Evolutionary conservation across 1,140 invertebrate species (phyloP), one percentile per base, ranked within the genome.

Genomic region (Drosophila watanabei): DNA sequence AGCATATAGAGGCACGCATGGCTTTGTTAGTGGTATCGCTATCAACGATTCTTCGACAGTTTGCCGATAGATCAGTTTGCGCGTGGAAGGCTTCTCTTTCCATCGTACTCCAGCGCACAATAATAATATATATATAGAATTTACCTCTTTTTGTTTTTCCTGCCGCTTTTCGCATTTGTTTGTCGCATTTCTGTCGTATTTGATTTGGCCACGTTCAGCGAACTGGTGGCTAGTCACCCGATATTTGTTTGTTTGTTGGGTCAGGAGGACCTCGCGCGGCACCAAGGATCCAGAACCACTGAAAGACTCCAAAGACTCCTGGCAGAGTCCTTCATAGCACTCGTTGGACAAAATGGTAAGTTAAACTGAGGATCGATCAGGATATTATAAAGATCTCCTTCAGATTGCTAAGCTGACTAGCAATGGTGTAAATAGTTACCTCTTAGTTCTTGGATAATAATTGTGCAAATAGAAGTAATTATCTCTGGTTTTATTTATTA

Each of bases 11-110:
- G 14, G 24, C 8, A 24, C 54, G 54, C 54, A 57, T 24, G 63
- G 49, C 70, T 83, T 79, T 79, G 66, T 72, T 60, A 68, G 77
- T 81, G 77, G 59, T 85, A 85, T 72, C 82, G 85, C 78, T 85
- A 88, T 88, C 85, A 89, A 88, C 81, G 64, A 90, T 89, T 89
- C 86, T 89, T 90, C 81, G 85, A 85, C 85, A 89, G 85, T 89
- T 89, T 89, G 79, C 86, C 85, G 70, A 89, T 89, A 85, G 86
- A 89, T 89, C 85, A 89, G 86, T 89, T 89, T 89, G 85, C 85
- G 85, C 81, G 79, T 85, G 79, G 85, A 89, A 90, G 86, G 81
- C 66, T 79, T 88, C 78, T 75, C 78, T 80, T 88, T 88, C 73
- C 69, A 60, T 45, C 30, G 41, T 28, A 52, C 49, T 30, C 48